These are phyloP conservation scores for Oscheius sp. DNA, from an alignment of 2,888 invertebrate genomes.

Conservation along the genomic window DNA sequence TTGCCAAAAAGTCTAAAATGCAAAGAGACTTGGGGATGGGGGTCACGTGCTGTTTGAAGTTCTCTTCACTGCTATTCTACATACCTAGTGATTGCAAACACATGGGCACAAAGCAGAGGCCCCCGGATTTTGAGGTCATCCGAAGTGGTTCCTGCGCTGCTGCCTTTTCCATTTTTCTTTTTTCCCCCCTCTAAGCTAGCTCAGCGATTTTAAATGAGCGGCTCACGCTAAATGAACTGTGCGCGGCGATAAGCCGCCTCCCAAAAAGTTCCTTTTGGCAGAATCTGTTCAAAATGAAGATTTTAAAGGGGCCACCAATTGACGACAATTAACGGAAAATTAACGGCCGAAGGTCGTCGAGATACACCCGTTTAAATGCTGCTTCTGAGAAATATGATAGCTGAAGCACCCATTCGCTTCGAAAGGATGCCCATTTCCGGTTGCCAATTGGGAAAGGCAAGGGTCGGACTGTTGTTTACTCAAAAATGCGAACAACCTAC, in stretches of 20 bases:
- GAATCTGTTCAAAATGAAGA: not conserved
- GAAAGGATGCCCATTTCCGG: slow-evolving; percentile 38
- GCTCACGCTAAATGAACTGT: too few species aligned
- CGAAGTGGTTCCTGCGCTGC: too few species aligned
- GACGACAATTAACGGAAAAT: not conserved
- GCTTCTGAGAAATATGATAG: slow-evolving; percentile 36
- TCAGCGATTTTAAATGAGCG: too few species aligned
- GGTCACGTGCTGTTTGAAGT: slow-evolving; percentile 28
- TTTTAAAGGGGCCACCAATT: not conserved
- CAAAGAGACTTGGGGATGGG: not conserved
- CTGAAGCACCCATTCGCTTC: slow-evolving; percentile 37
- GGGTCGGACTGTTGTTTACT: slow-evolving; percentile 25
- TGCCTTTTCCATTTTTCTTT: too few species aligned
- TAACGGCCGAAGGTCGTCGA: slow-evolving; percentile 8
- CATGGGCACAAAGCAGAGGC: slow-evolving; percentile 8
- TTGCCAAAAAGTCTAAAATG: slow-evolving; percentile 17
- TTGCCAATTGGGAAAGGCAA: slow-evolving; percentile 34
- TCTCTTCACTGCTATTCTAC: slow-evolving; percentile 10
- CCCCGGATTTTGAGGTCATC: too few species aligned
- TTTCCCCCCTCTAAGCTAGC: too few species aligned
- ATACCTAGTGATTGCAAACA: slow-evolving; percentile 29
- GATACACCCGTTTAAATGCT: slow-evolving; percentile 31
- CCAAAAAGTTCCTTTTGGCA: not conserved
- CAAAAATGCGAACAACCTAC: slow-evolving; percentile 21
- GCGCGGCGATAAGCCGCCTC: too few species aligned